Percentiles rank a stretch among this genome's conserved stretches.
These are phyloP conservation scores for Pristionchus fissidentatus DNA, from an alignment of 2,888 invertebrate species.

Conservation along the genomic window DNA sequence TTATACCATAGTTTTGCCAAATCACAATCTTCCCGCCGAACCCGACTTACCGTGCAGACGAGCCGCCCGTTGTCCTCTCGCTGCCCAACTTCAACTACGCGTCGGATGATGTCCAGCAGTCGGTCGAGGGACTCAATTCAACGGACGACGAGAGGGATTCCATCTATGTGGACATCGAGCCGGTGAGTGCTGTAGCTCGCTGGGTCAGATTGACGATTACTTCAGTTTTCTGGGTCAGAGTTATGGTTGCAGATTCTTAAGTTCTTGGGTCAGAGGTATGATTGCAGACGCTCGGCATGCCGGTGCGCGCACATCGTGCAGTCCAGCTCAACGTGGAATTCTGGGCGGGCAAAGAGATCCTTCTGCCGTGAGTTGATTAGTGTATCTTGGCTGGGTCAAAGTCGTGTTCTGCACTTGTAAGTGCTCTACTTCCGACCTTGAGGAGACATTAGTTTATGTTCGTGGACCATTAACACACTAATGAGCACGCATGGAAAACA, in stretches of 20 bases:
- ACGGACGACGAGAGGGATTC: constrained; percentile 65
- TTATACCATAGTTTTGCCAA: not conserved
- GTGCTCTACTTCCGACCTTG: too few relatives aligned
- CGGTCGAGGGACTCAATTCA: constrained; percentile 65
- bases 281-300: constrained; percentile 61
- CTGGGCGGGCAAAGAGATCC: constrained; percentile 72
- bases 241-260: constrained; percentile 54
- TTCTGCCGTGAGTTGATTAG: constrained; percentile 66
- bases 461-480: not conserved
- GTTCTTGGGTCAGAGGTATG: not conserved
- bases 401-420: too few relatives aligned
- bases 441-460: too few relatives aligned
- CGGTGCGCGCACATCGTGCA: constrained; percentile 60
- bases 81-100: constrained; percentile 72
- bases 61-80: constrained; percentile 73
- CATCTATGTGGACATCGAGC: constrained; percentile 72
- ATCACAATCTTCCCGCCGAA: not conserved
- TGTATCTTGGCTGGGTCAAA: not conserved
- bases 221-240: not conserved
- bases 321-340: constrained; percentile 69
- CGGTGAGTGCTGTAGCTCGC: constrained; percentile 55
- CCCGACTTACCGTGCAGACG: too few relatives aligned
- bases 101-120: constrained; percentile 61
- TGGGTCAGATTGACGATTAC: not conserved
- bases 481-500: not conserved